These are phyloP conservation scores for Patella pellucida DNA, from an alignment of 2,888 invertebrate species.

Conservation along the genomic window DNA sequence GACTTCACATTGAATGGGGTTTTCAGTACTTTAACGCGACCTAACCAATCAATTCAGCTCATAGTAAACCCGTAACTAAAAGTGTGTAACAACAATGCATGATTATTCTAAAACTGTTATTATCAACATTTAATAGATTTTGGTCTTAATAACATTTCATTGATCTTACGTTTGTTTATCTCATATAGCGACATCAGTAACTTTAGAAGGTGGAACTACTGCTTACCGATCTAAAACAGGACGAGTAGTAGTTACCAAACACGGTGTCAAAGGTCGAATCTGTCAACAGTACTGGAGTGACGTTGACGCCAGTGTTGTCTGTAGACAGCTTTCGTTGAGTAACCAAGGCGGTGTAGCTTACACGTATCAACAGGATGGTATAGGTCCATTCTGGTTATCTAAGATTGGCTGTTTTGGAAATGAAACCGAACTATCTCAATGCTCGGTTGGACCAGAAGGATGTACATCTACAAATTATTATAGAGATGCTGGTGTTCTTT, in stretches of 20 bases:
- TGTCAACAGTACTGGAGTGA: conserved; percentile 11
- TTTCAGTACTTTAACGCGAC: no score
- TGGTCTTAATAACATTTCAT: no score
- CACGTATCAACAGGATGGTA: neutral
- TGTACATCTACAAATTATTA: conserved; percentile 48
- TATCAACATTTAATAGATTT: no score
- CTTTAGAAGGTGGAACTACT: conserved; percentile 41
- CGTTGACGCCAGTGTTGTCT: conserved; percentile 21
- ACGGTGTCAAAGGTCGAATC: conserved; percentile 75
- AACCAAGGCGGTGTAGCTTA: conserved; percentile 4
- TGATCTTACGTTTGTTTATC: neutral
- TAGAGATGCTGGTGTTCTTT: conserved; percentile 49
- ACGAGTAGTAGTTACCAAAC: conserved; percentile 78
- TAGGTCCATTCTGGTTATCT: conserved; percentile 9
- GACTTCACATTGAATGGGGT: no score
- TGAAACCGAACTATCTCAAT: conserved; percentile 14
- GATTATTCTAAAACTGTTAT: no score
- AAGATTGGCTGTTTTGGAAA: conserved; percentile 17
- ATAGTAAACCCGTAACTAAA: no score
- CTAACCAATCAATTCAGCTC: no score
- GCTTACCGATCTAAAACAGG: conserved; percentile 44
- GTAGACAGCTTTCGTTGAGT: neutral
- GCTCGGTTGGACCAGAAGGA: conserved; percentile 42
- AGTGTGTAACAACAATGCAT: no score
- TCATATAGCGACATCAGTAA: conserved; percentile 37